These are phyloP conservation scores for Tamias sibiricus DNA, from an alignment of 2,113 vertebrate species.

Conservation along the genomic window DNA sequence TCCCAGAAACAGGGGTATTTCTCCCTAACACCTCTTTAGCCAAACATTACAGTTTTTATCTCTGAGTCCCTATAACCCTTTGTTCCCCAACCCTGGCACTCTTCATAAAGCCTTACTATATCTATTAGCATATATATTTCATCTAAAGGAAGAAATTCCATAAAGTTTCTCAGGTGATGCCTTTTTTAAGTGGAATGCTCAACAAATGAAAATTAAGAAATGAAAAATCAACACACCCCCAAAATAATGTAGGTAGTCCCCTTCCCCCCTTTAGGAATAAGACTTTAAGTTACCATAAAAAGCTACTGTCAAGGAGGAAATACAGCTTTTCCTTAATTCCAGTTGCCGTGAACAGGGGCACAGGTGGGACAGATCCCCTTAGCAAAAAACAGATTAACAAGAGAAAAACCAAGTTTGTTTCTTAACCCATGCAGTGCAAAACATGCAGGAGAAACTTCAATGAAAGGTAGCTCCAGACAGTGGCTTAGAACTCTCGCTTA, in stretches of 20 bases:
- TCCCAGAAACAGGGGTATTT: background rate
- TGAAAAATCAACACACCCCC: background rate
- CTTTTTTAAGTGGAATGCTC: background rate
- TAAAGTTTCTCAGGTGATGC: background rate
- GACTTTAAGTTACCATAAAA: background rate
- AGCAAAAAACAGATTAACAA: background rate
- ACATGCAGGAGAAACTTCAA: background rate
- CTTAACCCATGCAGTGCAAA: too few relatives aligned
- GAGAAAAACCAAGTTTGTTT: background rate
- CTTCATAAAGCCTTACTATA: background rate
- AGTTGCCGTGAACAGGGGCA: background rate
- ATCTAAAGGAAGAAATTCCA: background rate
- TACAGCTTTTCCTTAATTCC: background rate
- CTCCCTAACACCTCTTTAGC: background rate
- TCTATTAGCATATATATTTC: background rate
- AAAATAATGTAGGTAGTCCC: background rate
- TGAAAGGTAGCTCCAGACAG: background rate
- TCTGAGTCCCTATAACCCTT: background rate
- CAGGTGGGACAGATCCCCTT: background rate
- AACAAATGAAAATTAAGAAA: background rate
- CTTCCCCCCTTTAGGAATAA: background rate
- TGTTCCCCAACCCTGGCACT: background rate
- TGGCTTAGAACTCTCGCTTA: background rate
- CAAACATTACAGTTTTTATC: background rate
- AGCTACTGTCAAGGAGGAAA: background rate